Base-by-base conservation (phyloP, 2,113 vertebrate species). In the Carassius carassius region DNA sequence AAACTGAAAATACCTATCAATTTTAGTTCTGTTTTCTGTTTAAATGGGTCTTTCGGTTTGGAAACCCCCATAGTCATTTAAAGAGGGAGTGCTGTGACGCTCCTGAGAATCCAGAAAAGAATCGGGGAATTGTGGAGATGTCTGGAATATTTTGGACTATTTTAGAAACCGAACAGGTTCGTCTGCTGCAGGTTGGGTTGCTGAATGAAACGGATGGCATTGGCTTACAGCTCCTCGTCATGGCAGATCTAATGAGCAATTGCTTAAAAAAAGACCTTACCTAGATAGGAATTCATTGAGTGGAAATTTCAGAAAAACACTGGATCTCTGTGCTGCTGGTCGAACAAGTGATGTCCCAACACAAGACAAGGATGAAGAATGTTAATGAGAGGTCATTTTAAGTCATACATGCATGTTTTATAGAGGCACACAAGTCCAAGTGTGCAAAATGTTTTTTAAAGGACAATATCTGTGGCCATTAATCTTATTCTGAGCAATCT, bases 101-200 rank as follows among this genome's bases (percentile, higher is more conserved):
- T 51, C 62, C 62, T 69, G 25, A 62, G 56, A 78, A 78, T 78
- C 51, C 8, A 1, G 14, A 21, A 35, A 6, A 32, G 47, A 29
- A 32, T 29, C 23, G 12, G 41, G 21, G 37, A 51, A 49, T 75
- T 51, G 54, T 10, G 23, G 3, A 77, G 29, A 44, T 81, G 44
- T 79, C 29, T 74, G n/a, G 7, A 86, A 63, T 79, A 83, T 56
- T 81, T 81, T 13, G 1, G 21, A 12, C 74, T 58, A 5, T 19
- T 87, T 69, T 69, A 69, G 17, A 32, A 44, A 73, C 9, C 21
- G 23, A 47, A 62, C 35, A 47, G 35, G 56, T 78, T 6, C 3
- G 2, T 44, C 60, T 80, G 60, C 41, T 65, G 10, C 58, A 29
- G 7, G 35, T 49, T 80, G 29, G 29, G 49, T 76, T n/a, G 29